Evolutionary conservation across 2,797 vertebrate genomes (phyloP), one percentile per base, ranked within the genome.

Genomic region (Takifugu ocellatus): DNA sequence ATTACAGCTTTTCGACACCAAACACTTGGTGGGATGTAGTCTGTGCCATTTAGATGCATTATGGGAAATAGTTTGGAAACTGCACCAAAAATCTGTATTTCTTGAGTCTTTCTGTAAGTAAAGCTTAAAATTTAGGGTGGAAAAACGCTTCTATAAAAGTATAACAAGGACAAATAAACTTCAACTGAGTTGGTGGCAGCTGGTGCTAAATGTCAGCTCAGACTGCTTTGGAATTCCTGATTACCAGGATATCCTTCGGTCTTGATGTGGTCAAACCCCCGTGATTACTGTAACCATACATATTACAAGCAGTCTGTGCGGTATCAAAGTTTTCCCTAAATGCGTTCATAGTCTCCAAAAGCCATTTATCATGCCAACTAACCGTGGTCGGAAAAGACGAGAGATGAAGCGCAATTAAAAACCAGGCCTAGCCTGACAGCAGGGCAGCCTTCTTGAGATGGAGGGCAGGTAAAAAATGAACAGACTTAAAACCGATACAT

Each of bases 311-410:
- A n/a, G 60, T 74, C 48, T 61, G 7, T 17, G 26, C 68, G 43
- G 61, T 74, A 66, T 70, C 33, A 52, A 6, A 43, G 45, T 64
- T 45, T 67, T 5, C 36, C 69, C 52, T 60, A n/a, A 66, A 72
- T 21, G 3, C 61, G 75, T 80, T 79, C 69, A 79, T 56, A 61
- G 66, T 39, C 51, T 54, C 56, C 42, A 49, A 25, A 45, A 33
- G 17, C 29, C 66, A 72, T 87, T 76, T 50, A 73, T 83, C 61
- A 81, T 45, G 72, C 54, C 44, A 65, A 78, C 63, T 68, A 26
- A 36, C 44, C 9, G 21, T 36, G 44, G 21, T 73, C 42, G 59
- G 61, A 68, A 54, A 71, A 69, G 78, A 68, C 59, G 65, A 61
- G 66, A 15, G 47, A 59, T 42, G 24, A 61, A 46, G 54, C 56